Percentiles rank a stretch among this genome's conserved stretches.
phyloP scores from a whole-genome alignment of 1,140 invertebrate genomes.

The Atta colombica region DNA sequence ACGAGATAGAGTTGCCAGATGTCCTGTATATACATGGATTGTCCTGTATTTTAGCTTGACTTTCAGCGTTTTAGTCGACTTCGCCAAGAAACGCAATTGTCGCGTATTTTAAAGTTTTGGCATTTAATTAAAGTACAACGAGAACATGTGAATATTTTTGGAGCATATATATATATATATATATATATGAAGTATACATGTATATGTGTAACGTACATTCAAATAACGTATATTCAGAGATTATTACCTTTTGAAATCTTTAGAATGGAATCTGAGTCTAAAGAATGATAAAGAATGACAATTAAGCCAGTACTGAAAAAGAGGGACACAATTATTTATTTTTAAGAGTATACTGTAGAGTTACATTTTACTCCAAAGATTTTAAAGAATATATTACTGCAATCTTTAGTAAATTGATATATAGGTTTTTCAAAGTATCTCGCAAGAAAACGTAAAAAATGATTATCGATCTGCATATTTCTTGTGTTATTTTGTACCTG shows the following conservation, averaged over 20 bases:
- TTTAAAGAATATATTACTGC: background rate
- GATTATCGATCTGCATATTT: background rate
- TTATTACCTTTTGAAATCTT: background rate
- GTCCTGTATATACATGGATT: conserved; percentile 23
- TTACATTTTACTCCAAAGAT: too few relatives aligned
- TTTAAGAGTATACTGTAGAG: too few relatives aligned
- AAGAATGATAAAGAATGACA: too few relatives aligned
- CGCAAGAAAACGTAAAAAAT: background rate
- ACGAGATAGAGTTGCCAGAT: conserved; percentile 39
- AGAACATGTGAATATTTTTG: conserved; percentile 4
- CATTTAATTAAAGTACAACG: conserved; percentile 38
- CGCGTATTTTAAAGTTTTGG: conserved; percentile 32
- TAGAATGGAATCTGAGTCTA: too few relatives aligned
- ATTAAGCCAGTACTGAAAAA: too few relatives aligned
- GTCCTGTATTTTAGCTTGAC: conserved; percentile 36
- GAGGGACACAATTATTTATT: too few relatives aligned
- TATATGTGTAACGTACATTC: too few relatives aligned
- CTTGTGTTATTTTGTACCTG: background rate
- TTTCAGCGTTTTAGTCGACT: conserved; percentile 1
- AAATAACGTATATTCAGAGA: background rate
- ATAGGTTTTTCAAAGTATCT: background rate
- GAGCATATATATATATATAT: background rate
- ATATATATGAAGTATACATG: too few relatives aligned
- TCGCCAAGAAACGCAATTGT: conserved; percentile 14
- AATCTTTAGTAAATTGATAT: background rate